Base-by-base conservation (phyloP, 2,113 vertebrate species). In the Oreochromis spilurus region DNA sequence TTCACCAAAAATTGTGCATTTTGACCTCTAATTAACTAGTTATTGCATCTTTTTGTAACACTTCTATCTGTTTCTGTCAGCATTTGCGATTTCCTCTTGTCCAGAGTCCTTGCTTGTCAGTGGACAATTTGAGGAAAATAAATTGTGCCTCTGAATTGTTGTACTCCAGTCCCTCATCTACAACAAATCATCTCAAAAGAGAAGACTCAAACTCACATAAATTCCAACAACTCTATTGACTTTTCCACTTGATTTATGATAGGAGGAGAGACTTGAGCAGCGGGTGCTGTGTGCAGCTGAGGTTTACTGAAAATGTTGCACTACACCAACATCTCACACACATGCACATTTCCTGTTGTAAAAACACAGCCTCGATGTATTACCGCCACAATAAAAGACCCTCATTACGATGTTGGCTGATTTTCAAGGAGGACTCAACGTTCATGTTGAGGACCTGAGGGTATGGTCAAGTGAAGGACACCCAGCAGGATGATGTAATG, bases 381-480 rank as follows among this genome's bases (percentile, higher is more conserved):
- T 86, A 84, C 85, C 77, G 77, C 48, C 38, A 53, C 52, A 50
- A 53, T 40, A 87, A 79, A 11, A 82, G 54, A 24, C 58, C 54
- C 43, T 84, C 58, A 52, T 78, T 54, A 54, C 79, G 14, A 87
- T 85, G 86, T 54, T 31, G 34, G 26, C 31, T 72, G 83, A 57
- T 67, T 91, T 72, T 89, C 17, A 60, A 84, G 43, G 77, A 85
- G 82, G 29, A 77, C 84, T 88, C 84, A 79, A 82, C 65, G 85
- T 62, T 84, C 31, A 86, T 67, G 58, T 79, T 91, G 72, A 92
- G 84, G 85, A 36, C 58, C 80, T 70, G 57, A 90, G 50, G 60
- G 12, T 36, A 62, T 88, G 94, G 93, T 94, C 93, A 95, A 80
- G 77, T 94, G 93, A 95, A 96, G 94, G 94, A 94, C 95, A 88